phyloP scores from a whole-genome alignment of 2,888 invertebrate species.

The Nasonia oneida region DNA sequence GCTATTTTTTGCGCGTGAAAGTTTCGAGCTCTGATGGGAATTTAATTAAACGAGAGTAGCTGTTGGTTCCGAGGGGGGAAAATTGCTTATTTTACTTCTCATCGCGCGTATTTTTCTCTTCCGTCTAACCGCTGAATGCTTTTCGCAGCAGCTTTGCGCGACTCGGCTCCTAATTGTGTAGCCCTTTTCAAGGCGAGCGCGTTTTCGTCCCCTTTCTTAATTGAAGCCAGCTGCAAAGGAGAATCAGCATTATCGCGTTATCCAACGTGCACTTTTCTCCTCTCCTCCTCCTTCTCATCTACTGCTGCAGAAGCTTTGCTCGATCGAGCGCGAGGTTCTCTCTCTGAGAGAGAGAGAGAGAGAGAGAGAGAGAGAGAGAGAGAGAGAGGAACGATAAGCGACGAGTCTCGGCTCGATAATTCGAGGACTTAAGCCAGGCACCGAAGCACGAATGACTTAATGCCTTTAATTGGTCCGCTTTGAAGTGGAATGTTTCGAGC shows the following conservation, averaged over 20 bases:
- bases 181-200: constrained; percentile 4
- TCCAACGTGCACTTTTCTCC: neutral
- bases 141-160: neutral
- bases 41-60: constrained; percentile 22
- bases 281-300: neutral
- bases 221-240: constrained; percentile 10
- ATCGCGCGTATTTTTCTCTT: too few species aligned
- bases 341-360: neutral
- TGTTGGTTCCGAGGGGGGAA: neutral
- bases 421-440: neutral
- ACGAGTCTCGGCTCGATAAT: neutral
- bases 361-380: too few species aligned
- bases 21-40: neutral
- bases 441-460: neutral
- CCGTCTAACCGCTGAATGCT: too few species aligned
- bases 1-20: neutral
- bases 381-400: neutral
- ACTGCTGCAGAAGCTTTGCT: neutral
- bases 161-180: neutral
- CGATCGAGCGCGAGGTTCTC: neutral
- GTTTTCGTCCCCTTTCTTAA: constrained; percentile 34
- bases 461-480: constrained; percentile 3
- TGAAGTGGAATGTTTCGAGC: neutral
- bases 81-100: neutral
- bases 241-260: constrained; percentile 18